Conservation (phyloP, 2,888 invertebrate genomes). For the Morpho deidamia region DNA sequence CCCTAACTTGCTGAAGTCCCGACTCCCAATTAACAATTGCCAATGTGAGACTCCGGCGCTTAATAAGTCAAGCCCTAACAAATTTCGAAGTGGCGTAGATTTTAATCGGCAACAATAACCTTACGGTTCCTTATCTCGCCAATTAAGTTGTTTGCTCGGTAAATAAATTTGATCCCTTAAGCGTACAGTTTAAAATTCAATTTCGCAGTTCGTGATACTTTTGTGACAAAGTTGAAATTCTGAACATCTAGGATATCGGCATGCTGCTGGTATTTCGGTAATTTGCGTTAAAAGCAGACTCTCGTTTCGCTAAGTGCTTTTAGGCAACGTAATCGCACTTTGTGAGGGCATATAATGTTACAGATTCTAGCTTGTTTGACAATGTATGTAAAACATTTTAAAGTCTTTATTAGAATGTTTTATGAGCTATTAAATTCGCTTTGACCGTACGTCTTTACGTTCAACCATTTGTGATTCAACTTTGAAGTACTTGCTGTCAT, state of each 20-base stretch:
- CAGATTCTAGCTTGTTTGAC: not conserved
- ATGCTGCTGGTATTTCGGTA: constrained; percentile 46
- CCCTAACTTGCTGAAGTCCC: too few species aligned
- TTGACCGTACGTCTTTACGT: too few species aligned
- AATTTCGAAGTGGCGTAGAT: constrained; percentile 20
- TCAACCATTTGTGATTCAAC: too few species aligned
- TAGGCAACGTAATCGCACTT: constrained; percentile 23
- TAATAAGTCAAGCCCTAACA: constrained; percentile 33
- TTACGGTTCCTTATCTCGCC: constrained; percentile 19
- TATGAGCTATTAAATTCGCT: too few species aligned
- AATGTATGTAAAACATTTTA: not conserved
- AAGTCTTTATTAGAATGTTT: not conserved
- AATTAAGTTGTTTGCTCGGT: constrained; percentile 21
- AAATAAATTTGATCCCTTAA: constrained; percentile 7
- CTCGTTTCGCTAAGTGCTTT: constrained; percentile 31
- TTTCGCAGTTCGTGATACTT: constrained; percentile 28
- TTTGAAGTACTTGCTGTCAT: too few species aligned
- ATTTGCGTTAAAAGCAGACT: constrained; percentile 36
- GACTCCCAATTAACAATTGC: not conserved
- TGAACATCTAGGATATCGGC: constrained; percentile 41
- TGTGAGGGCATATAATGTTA: too few species aligned
- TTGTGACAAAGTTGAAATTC: constrained; percentile 28
- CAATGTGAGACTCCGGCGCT: not conserved
- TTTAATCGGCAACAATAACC: constrained; percentile 25
- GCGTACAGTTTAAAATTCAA: constrained; percentile 33